These are phyloP conservation scores for Cerastis rubricosa DNA, from an alignment of 2,888 invertebrate species.

Conservation along the genomic window DNA sequence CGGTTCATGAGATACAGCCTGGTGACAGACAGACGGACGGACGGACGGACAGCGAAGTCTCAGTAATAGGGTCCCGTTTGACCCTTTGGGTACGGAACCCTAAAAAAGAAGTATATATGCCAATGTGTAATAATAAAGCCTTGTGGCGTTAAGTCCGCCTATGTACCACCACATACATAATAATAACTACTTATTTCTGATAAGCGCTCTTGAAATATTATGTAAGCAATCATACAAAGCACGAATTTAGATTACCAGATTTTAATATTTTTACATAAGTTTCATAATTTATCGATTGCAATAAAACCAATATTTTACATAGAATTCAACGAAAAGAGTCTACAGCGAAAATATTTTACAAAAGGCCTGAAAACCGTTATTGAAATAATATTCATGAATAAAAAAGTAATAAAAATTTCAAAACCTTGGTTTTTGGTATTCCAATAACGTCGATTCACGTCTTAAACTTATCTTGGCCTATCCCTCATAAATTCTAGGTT, in stretches of 20 bases:
- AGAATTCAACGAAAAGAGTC: constrained; percentile 2
- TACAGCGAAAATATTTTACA: not conserved
- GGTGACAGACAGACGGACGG: too few species aligned
- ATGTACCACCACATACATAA: too few species aligned
- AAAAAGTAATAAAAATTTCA: constrained; percentile 22
- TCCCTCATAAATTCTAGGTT: constrained; percentile 27
- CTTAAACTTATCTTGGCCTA: constrained; percentile 13
- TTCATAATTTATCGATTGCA: not conserved
- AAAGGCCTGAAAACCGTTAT: constrained; percentile 14
- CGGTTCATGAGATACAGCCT: too few species aligned
- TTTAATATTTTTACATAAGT: not conserved
- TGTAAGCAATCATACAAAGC: not conserved
- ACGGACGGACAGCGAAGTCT: too few species aligned
- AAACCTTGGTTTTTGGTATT: constrained; percentile 24
- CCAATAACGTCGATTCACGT: constrained; percentile 26
- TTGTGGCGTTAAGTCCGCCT: too few species aligned
- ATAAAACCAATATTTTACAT: constrained; percentile 22
- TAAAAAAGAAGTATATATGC: too few species aligned
- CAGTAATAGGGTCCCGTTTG: too few species aligned
- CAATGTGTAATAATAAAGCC: too few species aligned
- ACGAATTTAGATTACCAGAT: not conserved
- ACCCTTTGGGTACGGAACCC: too few species aligned
- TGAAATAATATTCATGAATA: constrained; percentile 28
- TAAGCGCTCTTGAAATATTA: not conserved
- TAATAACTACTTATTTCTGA: too few species aligned